Conservation (phyloP, 2,888 invertebrate species). For the Stenurella melanura region DNA sequence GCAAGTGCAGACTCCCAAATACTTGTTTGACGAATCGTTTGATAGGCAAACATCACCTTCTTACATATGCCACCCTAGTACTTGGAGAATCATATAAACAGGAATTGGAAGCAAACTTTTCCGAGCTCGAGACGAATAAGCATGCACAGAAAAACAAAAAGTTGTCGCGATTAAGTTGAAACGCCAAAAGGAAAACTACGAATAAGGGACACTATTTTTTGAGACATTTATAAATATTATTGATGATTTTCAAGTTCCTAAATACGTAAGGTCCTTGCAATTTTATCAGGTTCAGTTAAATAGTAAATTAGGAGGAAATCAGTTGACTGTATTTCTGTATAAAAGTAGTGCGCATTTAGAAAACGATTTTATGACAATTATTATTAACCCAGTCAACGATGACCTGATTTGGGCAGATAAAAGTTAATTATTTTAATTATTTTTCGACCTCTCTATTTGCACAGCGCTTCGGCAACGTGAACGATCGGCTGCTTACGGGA, state of each 20-base stretch:
- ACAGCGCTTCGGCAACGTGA: too few relatives aligned
- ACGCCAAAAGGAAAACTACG: not conserved
- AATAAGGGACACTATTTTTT: slow-evolving; percentile 4
- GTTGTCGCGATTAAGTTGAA: slow-evolving; percentile 1
- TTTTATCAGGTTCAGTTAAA: too few relatives aligned
- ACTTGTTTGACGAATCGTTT: slow-evolving; percentile 32
- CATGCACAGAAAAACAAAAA: slow-evolving; percentile 15
- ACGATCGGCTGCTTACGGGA: too few relatives aligned
- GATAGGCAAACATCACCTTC: slow-evolving; percentile 34
- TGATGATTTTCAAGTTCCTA: not conserved
- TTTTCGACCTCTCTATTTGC: too few relatives aligned
- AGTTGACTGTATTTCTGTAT: too few relatives aligned
- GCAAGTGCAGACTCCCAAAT: not conserved
- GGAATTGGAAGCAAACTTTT: slow-evolving; percentile 1
- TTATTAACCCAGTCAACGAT: too few relatives aligned
- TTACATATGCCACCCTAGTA: slow-evolving; percentile 30
- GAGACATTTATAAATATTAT: not conserved
- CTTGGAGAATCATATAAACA: slow-evolving; percentile 21
- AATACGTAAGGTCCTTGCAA: too few relatives aligned
- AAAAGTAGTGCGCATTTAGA: too few relatives aligned
- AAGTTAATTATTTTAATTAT: too few relatives aligned
- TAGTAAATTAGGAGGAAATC: too few relatives aligned
- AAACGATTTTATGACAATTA: too few relatives aligned
- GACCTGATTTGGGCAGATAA: too few relatives aligned
- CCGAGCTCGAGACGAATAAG: slow-evolving; percentile 3